Percentiles rank a stretch among this genome's conserved stretches.
These are phyloP conservation scores for Drosophila varians DNA, from an alignment of 1,140 invertebrate species.

Conservation along the genomic window DNA sequence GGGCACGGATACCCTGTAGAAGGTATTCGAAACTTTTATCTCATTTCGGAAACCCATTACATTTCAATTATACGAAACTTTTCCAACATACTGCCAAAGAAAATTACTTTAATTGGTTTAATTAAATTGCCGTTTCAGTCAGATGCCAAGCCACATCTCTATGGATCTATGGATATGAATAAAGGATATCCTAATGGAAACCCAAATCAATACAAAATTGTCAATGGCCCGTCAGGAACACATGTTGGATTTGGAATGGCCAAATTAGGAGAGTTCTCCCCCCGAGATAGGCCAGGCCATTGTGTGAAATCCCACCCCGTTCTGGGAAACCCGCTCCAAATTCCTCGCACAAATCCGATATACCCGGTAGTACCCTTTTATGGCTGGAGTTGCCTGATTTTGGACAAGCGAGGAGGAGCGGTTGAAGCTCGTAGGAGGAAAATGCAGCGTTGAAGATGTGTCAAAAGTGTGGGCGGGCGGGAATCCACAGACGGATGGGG, in stretches of 20 bases:
- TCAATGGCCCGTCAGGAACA: conserved; percentile 8
- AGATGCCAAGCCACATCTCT: neutral
- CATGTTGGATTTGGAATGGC: conserved; percentile 27
- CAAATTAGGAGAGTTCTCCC: conserved; percentile 12
- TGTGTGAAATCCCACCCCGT: no score
- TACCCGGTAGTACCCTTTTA: conserved; percentile 22
- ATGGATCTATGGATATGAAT: conserved; percentile 4
- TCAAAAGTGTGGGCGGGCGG: conserved; percentile 67
- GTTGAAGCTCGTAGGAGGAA: conserved; percentile 70
- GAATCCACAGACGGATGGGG: conserved; percentile 1
- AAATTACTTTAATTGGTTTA: conserved; percentile 14
- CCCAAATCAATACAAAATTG: conserved; percentile 16
- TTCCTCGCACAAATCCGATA: conserved; percentile 11
- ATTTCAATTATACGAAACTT: no score
- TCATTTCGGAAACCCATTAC: no score
- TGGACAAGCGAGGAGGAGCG: neutral
- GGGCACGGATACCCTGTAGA: neutral
- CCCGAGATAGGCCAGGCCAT: no score
- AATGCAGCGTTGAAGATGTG: conserved; percentile 74
- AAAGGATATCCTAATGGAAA: conserved; percentile 3
- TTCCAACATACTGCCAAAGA: neutral
- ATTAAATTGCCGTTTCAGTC: conserved; percentile 5
- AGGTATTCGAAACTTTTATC: neutral
- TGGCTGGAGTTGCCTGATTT: neutral
- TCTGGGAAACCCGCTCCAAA: neutral